Evolutionary conservation across 64 coral and sea anemone species (phyloP).

Genomic region (Hydrozoanthus tunicans): DNA sequence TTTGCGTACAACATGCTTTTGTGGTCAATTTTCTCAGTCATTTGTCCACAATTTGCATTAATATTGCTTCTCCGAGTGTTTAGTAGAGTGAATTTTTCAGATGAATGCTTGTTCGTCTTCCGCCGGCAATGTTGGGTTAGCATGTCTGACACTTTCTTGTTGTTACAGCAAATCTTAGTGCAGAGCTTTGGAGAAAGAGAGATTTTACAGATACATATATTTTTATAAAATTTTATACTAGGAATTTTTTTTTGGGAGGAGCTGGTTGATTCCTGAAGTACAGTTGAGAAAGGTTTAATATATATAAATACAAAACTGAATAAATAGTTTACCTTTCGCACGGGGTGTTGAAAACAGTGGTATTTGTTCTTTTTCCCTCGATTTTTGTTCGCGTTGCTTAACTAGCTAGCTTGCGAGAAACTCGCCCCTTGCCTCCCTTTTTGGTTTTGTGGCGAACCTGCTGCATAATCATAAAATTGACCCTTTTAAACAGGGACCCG

Average conservation of each 20-base stretch:
- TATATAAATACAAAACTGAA: constrained; percentile 58
- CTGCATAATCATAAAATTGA: too few relatives aligned
- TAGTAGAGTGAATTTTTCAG: neutral
- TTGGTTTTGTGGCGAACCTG: too few relatives aligned
- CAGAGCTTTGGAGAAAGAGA: constrained; percentile 33
- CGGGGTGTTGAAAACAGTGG: constrained; percentile 28
- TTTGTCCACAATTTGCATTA: neutral
- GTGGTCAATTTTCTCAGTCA: neutral
- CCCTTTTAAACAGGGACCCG: too few relatives aligned
- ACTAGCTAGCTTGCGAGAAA: neutral
- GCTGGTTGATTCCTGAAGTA: constrained; percentile 61
- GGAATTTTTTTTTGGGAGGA: constrained; percentile 66
- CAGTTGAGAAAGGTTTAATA: constrained; percentile 65
- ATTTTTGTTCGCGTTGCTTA: neutral
- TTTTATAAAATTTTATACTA: constrained; percentile 88
- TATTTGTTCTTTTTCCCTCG: neutral
- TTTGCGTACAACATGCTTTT: neutral
- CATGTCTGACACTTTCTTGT: neutral
- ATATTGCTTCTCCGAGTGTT: neutral
- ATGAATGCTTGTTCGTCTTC: neutral
- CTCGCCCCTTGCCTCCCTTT: too few relatives aligned
- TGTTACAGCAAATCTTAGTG: neutral
- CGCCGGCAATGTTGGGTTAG: neutral
- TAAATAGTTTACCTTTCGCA: constrained; percentile 53
- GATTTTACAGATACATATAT: constrained; percentile 77